Percentiles rank a stretch among this genome's conserved stretches.
These are phyloP conservation scores for Dryadula phaetusa DNA, from an alignment of 2,888 invertebrate species.

Conservation along the genomic window DNA sequence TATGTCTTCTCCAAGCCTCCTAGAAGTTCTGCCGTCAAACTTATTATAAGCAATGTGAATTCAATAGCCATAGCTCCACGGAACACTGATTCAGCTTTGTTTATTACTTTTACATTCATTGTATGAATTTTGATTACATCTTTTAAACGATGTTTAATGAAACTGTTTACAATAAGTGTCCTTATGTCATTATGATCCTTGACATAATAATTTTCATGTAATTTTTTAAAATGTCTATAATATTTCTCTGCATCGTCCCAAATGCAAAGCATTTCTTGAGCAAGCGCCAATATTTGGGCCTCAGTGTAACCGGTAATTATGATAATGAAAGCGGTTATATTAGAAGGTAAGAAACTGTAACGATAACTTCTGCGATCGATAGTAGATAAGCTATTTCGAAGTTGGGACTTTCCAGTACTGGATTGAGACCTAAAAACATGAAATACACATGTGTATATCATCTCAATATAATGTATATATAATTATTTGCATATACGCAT, in stretches of 20 bases:
- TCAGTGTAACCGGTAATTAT: constrained; percentile 61
- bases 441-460: neutral
- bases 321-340: constrained; percentile 54
- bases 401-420: constrained; percentile 34
- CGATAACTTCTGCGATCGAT: neutral
- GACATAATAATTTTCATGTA: neutral
- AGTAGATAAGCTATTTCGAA: constrained; percentile 31
- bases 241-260: constrained; percentile 56
- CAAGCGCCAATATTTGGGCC: constrained; percentile 61
- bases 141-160: constrained; percentile 52
- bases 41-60: constrained; percentile 55
- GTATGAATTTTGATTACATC: constrained; percentile 56
- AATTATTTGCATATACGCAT: no score
- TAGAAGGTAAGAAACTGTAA: constrained; percentile 50
- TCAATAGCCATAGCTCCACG: constrained; percentile 59
- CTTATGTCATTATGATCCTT: neutral
- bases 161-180: constrained; percentile 51
- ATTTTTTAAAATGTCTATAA: constrained; percentile 31
- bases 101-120: constrained; percentile 51
- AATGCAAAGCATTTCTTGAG: constrained; percentile 56
- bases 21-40: constrained; percentile 49
- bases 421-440: constrained; percentile 32
- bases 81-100: constrained; percentile 55
- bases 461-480: no score
- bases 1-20: constrained; percentile 21